These are phyloP conservation scores for Hymenopus coronatus DNA, from an alignment of 2,888 invertebrate species.

Conservation along the genomic window DNA sequence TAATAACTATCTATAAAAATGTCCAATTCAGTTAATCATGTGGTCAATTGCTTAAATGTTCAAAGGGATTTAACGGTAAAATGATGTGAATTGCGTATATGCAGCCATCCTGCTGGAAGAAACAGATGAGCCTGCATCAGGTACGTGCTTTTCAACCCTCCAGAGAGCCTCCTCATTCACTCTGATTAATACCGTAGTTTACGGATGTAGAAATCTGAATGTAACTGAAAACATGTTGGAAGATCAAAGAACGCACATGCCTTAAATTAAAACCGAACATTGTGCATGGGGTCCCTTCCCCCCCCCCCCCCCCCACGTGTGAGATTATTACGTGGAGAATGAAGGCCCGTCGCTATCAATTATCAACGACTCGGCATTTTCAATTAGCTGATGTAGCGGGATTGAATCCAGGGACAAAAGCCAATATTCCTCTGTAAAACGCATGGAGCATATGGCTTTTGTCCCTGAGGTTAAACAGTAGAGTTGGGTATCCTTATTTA, in stretches of 20 bases:
- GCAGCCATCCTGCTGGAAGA: too few relatives aligned
- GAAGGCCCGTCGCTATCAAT: not conserved
- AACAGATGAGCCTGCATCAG: not conserved
- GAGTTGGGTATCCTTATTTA: not conserved
- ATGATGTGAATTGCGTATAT: too few relatives aligned
- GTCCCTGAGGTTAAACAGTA: not conserved
- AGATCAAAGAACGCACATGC: not conserved
- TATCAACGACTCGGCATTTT: not conserved
- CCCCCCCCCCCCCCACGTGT: not conserved
- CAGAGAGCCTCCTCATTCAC: not conserved
- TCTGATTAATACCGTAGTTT: not conserved
- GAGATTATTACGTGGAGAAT: not conserved
- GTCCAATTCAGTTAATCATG: too few relatives aligned
- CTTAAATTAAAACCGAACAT: not conserved
- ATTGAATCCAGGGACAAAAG: not conserved
- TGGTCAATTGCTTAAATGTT: too few relatives aligned
- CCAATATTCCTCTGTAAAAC: not conserved
- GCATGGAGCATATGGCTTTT: not conserved
- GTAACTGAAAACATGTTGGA: not conserved
- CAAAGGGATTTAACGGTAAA: too few relatives aligned
- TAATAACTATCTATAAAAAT: too few relatives aligned
- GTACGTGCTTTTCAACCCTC: not conserved
- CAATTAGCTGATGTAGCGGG: not conserved
- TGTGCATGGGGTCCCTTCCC: not conserved
- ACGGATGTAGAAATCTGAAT: not conserved